These are phyloP conservation scores for Malurus alboscapulatus DNA, from an alignment of 2,113 vertebrate genomes.

Conservation along the genomic window DNA sequence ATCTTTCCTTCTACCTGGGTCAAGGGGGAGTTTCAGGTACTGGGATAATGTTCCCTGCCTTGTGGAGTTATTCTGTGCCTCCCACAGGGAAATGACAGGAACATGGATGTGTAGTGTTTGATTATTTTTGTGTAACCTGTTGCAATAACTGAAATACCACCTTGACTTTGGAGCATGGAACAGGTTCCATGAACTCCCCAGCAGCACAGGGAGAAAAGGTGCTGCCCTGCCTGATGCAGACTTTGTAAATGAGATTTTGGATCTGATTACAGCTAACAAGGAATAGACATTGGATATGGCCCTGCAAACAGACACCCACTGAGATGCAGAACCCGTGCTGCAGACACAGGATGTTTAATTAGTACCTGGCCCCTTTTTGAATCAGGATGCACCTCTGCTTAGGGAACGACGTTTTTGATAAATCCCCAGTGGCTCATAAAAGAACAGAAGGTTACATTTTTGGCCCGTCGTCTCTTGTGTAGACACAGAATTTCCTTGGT, in stretches of 20 bases:
- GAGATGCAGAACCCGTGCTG: neutral
- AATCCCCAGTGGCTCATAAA: neutral
- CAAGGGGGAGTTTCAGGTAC: neutral
- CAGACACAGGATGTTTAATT: neutral
- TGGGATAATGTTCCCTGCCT: neutral
- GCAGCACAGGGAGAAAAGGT: neutral
- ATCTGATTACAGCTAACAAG: neutral
- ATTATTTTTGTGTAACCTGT: neutral
- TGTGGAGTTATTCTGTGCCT: neutral
- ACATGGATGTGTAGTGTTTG: rapidly evolving
- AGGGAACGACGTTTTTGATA: neutral
- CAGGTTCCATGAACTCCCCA: neutral
- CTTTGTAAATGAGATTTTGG: neutral
- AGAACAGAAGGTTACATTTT: neutral
- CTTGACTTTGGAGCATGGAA: neutral
- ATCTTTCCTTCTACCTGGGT: neutral
- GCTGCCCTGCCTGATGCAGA: neutral
- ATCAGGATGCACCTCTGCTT: neutral
- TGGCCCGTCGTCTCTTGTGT: neutral
- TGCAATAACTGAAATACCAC: neutral
- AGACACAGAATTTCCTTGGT: neutral
- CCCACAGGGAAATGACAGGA: neutral
- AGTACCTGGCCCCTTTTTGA: neutral
- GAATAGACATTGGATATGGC: neutral
- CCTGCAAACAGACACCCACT: neutral